phyloP scores from a whole-genome alignment of 53 echinoderm and acorn worm genomes.

The Apostichopus leukothele region DNA sequence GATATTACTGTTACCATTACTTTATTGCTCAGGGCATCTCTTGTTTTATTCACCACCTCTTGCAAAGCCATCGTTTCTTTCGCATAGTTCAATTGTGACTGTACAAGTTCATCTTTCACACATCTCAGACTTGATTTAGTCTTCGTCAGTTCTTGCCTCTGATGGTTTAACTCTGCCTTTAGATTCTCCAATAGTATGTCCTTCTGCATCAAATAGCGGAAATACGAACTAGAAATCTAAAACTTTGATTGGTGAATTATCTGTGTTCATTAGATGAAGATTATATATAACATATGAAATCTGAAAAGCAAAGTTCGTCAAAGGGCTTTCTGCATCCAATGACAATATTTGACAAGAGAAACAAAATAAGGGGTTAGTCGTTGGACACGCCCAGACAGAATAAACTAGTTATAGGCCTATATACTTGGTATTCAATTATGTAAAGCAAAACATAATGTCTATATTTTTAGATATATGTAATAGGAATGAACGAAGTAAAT shows the following conservation, averaged over 20 bases:
- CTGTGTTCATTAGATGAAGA: neutral
- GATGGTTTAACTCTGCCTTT: neutral
- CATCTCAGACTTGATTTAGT: neutral
- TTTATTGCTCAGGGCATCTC: neutral
- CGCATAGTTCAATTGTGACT: neutral
- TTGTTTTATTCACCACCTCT: neutral
- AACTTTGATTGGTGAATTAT: slow-evolving; percentile 10
- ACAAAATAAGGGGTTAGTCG: too few relatives aligned
- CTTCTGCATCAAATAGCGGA: slow-evolving; percentile 10
- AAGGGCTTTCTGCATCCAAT: too few relatives aligned
- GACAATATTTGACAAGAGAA: too few relatives aligned
- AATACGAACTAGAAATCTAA: slow-evolving; percentile 10
- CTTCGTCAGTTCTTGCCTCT: neutral
- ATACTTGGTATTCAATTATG: too few relatives aligned
- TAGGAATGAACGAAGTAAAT: too few relatives aligned
- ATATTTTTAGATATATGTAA: too few relatives aligned
- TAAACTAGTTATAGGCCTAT: too few relatives aligned
- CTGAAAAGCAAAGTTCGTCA: too few relatives aligned
- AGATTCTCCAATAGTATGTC: neutral
- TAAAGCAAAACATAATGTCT: too few relatives aligned
- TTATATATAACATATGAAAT: too few relatives aligned
- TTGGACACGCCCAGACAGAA: too few relatives aligned
- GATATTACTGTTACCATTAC: neutral
- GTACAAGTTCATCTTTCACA: neutral
- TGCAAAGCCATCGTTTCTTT: neutral